These are phyloP conservation scores for Perca flavescens DNA, from an alignment of 2,113 vertebrate species.

Conservation along the genomic window DNA sequence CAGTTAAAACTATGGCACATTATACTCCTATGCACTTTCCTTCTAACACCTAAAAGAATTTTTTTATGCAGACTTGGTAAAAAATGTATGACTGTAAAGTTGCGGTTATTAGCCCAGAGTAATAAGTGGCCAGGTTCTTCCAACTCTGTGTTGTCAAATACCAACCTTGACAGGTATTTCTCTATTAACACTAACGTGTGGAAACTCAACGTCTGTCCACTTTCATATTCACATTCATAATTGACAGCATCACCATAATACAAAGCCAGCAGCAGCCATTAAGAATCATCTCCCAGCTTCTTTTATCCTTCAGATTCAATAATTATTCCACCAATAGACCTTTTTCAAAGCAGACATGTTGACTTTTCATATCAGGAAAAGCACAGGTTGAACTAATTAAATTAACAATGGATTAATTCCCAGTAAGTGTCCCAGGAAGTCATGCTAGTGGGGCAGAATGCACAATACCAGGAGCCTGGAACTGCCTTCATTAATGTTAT, in stretches of 20 bases:
- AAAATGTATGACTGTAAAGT: conserved; percentile 6
- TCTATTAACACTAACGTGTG: not conserved
- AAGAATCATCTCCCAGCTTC: not conserved
- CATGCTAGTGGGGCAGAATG: not conserved
- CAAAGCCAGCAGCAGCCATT: not conserved
- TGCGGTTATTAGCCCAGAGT: conserved; percentile 20
- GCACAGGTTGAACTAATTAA: conserved; percentile 11
- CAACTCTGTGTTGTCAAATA: conserved; percentile 1
- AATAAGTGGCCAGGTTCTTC: not conserved
- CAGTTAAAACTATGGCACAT: not conserved
- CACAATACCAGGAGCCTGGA: not conserved
- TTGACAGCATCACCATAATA: not conserved
- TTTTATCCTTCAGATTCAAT: not conserved
- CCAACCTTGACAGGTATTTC: not conserved
- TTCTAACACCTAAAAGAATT: conserved; percentile 9
- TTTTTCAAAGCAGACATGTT: not conserved
- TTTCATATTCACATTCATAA: conserved; percentile 31
- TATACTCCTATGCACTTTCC: not conserved
- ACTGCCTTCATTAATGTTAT: not conserved
- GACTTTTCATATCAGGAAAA: not conserved
- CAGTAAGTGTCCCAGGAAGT: conserved; percentile 5
- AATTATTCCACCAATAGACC: not conserved
- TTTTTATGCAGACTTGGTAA: conserved; percentile 6
- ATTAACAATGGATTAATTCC: not conserved
- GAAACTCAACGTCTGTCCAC: conserved; percentile 18